Evolutionary conservation across 2,797 vertebrate genomes (phyloP), one percentile per base, ranked within the genome.

Genomic region (Triplophysa bombifrons): DNA sequence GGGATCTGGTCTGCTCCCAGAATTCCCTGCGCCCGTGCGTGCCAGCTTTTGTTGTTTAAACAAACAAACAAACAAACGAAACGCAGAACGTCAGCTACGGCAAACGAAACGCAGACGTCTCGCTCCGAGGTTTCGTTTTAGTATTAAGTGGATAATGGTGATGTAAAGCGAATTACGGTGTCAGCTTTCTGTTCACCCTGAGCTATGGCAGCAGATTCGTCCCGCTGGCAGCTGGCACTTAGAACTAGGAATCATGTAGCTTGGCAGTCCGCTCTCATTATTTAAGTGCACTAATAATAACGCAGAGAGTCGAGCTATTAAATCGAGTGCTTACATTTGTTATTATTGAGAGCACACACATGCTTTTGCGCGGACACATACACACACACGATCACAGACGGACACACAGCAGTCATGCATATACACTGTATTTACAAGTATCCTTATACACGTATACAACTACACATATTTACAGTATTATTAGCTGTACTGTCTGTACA

Each of bases 1-100:
- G 83, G 86, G 89, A 87, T 90, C 89, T 86, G 86, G 83, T 88
- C 74, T 50, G 81, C 85, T 85, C 81, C 88, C 86, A 87, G 85
- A 82, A 86, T 81, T 85, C 88, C 88, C 72, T 89, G 72, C 85
- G 73, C 74, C 34, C 78, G 4, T 51, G 25, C 64, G 1, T 38
- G 34, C 7, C 8, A 16, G 22, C n/a, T 9, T 58, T 56, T 17
- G 12, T 34, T 19, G 25, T 50, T 61, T 2, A n/a, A n/a, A n/a
- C n/a, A 16, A 19, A 27, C 3, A 38, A 38, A 38, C 34, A 19
- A 20, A 27, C 55, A 27, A 69, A 34, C 30, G 20, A 64, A 71
- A 64, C n/a, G 48, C 30, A 17, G 48, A 66, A 12, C 13, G 12
- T 65, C 46, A 25, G 55, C 44, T 22, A 68, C 34, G 17, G 65